Evolutionary conservation across 2,113 vertebrate species (phyloP).

Genomic region (Craseonycteris thonglongyai): DNA sequence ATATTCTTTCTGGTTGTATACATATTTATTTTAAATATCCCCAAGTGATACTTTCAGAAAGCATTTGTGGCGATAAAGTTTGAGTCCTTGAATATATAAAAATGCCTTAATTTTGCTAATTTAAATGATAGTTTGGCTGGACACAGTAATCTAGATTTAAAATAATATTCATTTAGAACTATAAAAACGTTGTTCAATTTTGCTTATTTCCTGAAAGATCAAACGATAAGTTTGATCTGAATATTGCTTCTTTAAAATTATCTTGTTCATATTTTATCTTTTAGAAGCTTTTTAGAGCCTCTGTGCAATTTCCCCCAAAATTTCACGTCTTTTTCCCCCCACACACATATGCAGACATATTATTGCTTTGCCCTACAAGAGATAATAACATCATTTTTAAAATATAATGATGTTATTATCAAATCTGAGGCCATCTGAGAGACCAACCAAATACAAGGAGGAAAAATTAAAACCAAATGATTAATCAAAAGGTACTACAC

Average conservation of each 20-base stretch:
- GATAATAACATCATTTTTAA: background rate
- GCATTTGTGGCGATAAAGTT: background rate
- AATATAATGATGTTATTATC: no score
- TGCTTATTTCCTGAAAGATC: background rate
- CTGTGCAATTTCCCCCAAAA: background rate
- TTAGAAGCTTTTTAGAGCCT: background rate
- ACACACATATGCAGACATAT: background rate
- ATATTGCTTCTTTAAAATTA: background rate
- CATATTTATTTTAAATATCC: background rate
- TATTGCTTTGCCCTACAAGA: background rate
- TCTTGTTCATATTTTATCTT: background rate
- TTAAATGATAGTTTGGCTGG: background rate
- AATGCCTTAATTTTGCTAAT: background rate
- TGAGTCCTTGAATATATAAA: background rate
- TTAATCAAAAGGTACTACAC: background rate
- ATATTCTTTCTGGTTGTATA: background rate
- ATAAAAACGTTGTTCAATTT: background rate
- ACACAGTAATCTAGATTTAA: background rate
- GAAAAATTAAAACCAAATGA: background rate
- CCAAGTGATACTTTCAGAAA: background rate
- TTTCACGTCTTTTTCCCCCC: no score
- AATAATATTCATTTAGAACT: background rate
- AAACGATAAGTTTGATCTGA: slow-evolving; percentile 7
- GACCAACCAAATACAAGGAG: background rate
- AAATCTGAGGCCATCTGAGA: background rate